Conservation (phyloP, 2,797 vertebrate genomes). For the Xerus rutilus region DNA sequence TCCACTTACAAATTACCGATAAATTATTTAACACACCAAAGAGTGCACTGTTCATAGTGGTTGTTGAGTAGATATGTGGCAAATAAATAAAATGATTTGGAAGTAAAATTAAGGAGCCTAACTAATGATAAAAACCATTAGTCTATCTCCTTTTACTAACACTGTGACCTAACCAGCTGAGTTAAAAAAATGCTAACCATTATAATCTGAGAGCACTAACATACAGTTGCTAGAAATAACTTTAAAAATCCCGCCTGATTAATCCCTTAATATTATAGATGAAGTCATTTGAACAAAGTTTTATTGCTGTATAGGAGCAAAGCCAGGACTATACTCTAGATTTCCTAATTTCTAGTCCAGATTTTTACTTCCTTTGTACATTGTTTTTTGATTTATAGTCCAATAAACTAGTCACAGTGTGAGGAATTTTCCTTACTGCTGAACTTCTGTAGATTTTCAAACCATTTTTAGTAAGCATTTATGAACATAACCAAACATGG, state of each 20-base stretch:
- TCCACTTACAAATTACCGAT: neutral
- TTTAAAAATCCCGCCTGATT: neutral
- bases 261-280: constrained; percentile 26
- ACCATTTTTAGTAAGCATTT: neutral
- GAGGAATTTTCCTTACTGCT: neutral
- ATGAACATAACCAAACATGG: neutral
- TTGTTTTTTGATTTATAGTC: neutral
- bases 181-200: constrained; percentile 27
- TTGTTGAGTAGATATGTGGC: neutral
- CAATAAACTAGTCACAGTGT: neutral
- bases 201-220: neutral
- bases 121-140: neutral
- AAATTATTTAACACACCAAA: neutral
- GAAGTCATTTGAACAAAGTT: neutral
- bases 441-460: neutral
- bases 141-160: neutral
- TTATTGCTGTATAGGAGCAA: neutral
- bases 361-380: neutral
- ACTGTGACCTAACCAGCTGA: neutral
- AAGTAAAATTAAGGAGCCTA: neutral
- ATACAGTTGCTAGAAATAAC: neutral
- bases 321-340: neutral
- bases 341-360: neutral
- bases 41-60: neutral
- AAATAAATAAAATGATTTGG: neutral